These are phyloP conservation scores for Galeopterus variegatus DNA, from an alignment of 2,113 vertebrate genomes.

Conservation along the genomic window DNA sequence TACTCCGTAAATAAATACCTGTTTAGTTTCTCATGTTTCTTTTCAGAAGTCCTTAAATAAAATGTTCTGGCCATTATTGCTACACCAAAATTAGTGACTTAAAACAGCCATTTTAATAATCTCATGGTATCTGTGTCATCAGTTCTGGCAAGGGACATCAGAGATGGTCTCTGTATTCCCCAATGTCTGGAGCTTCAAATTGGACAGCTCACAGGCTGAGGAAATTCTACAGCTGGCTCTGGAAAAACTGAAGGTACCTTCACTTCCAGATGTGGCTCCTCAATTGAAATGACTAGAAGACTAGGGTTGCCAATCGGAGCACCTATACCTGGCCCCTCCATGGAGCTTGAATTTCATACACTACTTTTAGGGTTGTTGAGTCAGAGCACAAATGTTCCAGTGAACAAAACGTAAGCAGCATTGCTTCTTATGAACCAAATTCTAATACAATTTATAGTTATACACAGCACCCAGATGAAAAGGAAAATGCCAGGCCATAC, in stretches of 20 bases:
- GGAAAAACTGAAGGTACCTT: background rate
- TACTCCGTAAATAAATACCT: background rate
- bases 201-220: background rate
- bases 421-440: background rate
- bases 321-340: background rate
- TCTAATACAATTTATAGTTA: background rate
- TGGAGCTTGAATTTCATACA: background rate
- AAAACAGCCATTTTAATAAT: background rate
- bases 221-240: background rate
- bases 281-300: background rate
- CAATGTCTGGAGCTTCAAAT: no score
- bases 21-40: background rate
- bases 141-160: background rate
- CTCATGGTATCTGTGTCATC: background rate
- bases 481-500: background rate
- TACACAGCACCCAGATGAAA: background rate
- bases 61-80: background rate
- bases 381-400: no score
- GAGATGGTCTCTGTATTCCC: fast-evolving
- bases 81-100: background rate
- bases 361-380: background rate
- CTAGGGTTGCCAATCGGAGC: fast-evolving
- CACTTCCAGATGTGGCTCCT: background rate
- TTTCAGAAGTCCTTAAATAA: background rate
- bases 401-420: background rate